Conservation (phyloP, 1,140 invertebrate species). For the Gerris buenoi region DNA sequence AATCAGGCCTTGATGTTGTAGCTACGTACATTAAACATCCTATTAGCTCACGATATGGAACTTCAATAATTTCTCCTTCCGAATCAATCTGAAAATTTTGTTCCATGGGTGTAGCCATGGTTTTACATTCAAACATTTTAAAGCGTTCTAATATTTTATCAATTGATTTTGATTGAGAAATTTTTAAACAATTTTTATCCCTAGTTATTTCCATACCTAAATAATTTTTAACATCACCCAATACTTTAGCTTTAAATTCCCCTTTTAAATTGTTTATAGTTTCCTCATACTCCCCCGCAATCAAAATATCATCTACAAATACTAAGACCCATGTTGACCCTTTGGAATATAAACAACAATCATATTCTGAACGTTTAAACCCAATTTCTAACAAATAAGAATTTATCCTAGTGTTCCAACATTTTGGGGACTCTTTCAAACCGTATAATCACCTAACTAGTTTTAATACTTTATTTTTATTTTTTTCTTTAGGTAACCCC, state of each 20-base stretch:
- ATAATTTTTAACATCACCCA: not conserved
- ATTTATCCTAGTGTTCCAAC: not conserved
- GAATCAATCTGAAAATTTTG: not conserved
- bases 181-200: not conserved
- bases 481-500: not conserved
- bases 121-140: not conserved
- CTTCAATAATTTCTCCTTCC: not conserved
- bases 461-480: not conserved
- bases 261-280: too few species aligned
- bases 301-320: not conserved
- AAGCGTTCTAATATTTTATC: not conserved
- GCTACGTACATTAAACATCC: not conserved
- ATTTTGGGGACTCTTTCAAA: not conserved
- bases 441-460: not conserved
- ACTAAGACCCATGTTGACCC: not conserved
- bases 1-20: not conserved
- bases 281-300: not conserved
- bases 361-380: not conserved
- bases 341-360: not conserved
- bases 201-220: not conserved
- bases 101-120: not conserved
- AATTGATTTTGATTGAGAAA: not conserved
- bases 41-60: not conserved
- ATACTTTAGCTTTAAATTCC: not conserved
- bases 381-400: not conserved